Conservation (phyloP, 2,888 invertebrate genomes). For the Leptarthrus brevirostris region DNA sequence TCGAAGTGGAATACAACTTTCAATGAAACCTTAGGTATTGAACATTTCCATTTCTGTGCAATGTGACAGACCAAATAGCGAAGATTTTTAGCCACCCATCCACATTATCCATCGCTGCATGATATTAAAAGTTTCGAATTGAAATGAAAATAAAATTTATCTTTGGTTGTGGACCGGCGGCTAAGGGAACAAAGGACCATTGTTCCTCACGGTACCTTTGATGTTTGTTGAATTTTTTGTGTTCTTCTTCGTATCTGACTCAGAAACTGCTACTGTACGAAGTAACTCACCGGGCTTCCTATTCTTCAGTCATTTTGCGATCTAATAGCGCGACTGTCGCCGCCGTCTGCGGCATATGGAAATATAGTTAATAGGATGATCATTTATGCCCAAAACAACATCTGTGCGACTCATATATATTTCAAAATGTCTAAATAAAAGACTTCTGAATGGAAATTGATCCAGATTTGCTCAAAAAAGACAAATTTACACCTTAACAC, state of each 20-base stretch:
- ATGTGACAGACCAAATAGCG: slow-evolving; percentile 39
- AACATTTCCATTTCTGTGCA: slow-evolving; percentile 40
- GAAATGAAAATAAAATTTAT: slow-evolving; percentile 42
- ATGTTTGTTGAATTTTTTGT: slow-evolving; percentile 38
- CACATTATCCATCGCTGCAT: slow-evolving; percentile 40
- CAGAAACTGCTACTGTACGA: slow-evolving; percentile 43
- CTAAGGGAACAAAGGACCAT: slow-evolving; percentile 43
- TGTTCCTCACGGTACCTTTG: slow-evolving; percentile 41
- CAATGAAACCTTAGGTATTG: slow-evolving; percentile 10
- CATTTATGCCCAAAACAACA: slow-evolving; percentile 52
- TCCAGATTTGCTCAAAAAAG: background rate
- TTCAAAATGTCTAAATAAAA: slow-evolving; percentile 49
- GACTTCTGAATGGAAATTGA: slow-evolving; percentile 34
- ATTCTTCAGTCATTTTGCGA: slow-evolving; percentile 53
- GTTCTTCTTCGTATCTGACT: background rate
- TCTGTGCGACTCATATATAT: slow-evolving; percentile 49
- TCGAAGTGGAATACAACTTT: background rate
- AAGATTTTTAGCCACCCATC: slow-evolving; percentile 38
- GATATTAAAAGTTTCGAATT: slow-evolving; percentile 45
- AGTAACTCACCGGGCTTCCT: slow-evolving; percentile 52
- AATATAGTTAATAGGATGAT: slow-evolving; percentile 53
- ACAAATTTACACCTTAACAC: slow-evolving; percentile 36
- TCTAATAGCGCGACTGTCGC: slow-evolving; percentile 36
- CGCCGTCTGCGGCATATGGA: slow-evolving; percentile 51
- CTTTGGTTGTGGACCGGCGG: slow-evolving; percentile 36